Base-by-base conservation (phyloP, 2,113 vertebrate species). In the Corythaeola cristata region DNA sequence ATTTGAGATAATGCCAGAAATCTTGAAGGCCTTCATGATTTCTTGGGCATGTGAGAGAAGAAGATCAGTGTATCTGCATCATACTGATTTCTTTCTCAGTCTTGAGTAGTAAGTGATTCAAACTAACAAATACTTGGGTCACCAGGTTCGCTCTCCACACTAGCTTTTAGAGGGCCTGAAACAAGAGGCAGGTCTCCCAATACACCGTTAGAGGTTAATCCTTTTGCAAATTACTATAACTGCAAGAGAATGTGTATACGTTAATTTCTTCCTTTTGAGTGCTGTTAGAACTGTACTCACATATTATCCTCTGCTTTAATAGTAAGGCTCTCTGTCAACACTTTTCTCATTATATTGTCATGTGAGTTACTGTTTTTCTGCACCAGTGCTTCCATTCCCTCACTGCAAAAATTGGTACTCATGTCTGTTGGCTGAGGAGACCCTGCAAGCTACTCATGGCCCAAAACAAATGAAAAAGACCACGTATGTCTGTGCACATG, bases 331-430 rank as follows among this genome's bases (percentile, higher is more conserved):
- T 18, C 63, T 85, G 62, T 76, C 89, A 92, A 53, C 69, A 72
- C 15, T 56, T 39, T 84, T 80, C 45, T 81, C 37, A 85, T 89
- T 89, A 81, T 76, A 66, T 56, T 2, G 7, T 44, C 64, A 41
- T 53, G 62, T 23, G 18, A 33, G 33, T 44, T 74, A 80, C 35
- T 85, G 74, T 59, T 91, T 85, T 91, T 85, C 85, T 67, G 72
- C 63, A 85, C 50, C 37, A 75, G 37, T 0, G 5, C 85, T 88
- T 80, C 62, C 41, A 80, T 80, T 85, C 91, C 50, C 62, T 75
- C 56, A 60, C 85, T 66, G 49, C 56, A 91, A 88, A 78, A 88
- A 85, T 32, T 71, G 67, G 28, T 85, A 60, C 47, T 74, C 49
- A 3, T 37, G 44, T 53, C 55, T 71, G 52, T 49, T 80, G 50